A percentile compares a stretch with the other conserved stretches of the same genome.
Conservation (phyloP, 2,113 vertebrate species). For the Phocoena phocoena region DNA sequence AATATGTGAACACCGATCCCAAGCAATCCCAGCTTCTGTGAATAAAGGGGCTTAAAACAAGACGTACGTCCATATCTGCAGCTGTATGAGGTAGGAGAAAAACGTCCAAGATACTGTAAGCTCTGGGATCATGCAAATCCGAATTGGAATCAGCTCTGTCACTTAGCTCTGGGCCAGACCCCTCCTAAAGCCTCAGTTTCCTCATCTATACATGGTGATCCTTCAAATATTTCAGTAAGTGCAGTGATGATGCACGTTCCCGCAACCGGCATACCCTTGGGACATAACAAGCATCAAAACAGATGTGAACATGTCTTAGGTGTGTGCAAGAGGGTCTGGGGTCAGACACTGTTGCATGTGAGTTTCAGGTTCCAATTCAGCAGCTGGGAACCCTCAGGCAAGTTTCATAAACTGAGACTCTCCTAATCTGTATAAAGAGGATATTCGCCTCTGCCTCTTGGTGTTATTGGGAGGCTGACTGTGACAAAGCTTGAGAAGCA, state of each 20-base stretch:
- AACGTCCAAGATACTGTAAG: fast-evolving
- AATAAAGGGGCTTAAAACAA: background rate
- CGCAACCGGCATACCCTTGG: fast-evolving
- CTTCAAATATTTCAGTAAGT: fast-evolving
- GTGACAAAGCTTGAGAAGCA: background rate
- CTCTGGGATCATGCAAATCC: background rate
- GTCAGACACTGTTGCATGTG: fast-evolving
- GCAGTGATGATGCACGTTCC: fast-evolving
- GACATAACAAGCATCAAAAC: background rate
- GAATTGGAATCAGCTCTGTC: background rate
- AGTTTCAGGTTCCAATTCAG: background rate
- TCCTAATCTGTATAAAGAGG: background rate
- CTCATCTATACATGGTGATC: fast-evolving
- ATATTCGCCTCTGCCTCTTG: fast-evolving
- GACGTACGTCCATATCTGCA: fast-evolving
- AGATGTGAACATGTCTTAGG: background rate
- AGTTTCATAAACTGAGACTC: background rate
- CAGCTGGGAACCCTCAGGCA: too few relatives aligned
- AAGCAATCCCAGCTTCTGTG: background rate
- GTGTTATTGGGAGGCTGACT: fast-evolving
- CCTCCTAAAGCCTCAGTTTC: background rate
- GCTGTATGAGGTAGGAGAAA: fast-evolving
- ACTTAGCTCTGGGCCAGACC: too few relatives aligned
- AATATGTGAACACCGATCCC: too few relatives aligned
- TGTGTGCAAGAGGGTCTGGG: background rate